Percentiles rank a stretch among this genome's conserved stretches.
These are phyloP conservation scores for Tachina grossa DNA, from an alignment of 2,888 invertebrate species.

Conservation along the genomic window DNA sequence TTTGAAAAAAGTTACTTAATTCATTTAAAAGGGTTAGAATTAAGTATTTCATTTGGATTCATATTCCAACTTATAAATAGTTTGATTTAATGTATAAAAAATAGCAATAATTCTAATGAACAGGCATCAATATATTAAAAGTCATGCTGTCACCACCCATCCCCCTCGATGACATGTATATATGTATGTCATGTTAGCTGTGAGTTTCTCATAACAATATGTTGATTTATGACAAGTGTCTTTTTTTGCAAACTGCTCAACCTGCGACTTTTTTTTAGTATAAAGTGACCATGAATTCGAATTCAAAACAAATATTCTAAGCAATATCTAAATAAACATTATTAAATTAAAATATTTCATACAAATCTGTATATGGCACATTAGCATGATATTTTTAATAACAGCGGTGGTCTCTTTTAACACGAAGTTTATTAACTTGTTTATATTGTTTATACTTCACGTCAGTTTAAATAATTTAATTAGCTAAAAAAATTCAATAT, in stretches of 20 bases:
- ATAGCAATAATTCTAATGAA: background rate
- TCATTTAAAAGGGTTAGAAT: too few relatives aligned
- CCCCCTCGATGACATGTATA: background rate
- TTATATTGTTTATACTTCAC: slow-evolving; percentile 8
- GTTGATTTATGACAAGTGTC: slow-evolving; percentile 51
- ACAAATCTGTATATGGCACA: slow-evolving; percentile 3
- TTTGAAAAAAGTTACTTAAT: too few relatives aligned
- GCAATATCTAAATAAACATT: background rate
- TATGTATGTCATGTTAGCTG: slow-evolving; percentile 48
- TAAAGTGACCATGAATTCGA: slow-evolving; percentile 51
- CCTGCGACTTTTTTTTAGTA: slow-evolving; percentile 6
- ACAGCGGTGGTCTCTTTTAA: slow-evolving; percentile 39
- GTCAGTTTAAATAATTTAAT: slow-evolving; percentile 40
- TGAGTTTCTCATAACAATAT: slow-evolving; percentile 30
- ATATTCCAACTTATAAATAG: too few relatives aligned
- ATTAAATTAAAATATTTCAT: background rate
- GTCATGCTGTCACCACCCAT: slow-evolving; percentile 33
- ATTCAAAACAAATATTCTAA: slow-evolving; percentile 28
- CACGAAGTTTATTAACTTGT: slow-evolving; percentile 33
- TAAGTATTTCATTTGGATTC: too few relatives aligned
- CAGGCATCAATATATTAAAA: background rate
- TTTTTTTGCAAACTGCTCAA: slow-evolving; percentile 17
- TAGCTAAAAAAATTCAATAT: slow-evolving; percentile 6
- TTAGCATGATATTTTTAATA: slow-evolving; percentile 13
- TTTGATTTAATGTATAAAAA: too few relatives aligned